Percentiles rank a stretch among this genome's conserved stretches.
These are phyloP conservation scores for Notolabrus celidotus DNA, from an alignment of 2,797 vertebrate genomes.

Conservation along the genomic window DNA sequence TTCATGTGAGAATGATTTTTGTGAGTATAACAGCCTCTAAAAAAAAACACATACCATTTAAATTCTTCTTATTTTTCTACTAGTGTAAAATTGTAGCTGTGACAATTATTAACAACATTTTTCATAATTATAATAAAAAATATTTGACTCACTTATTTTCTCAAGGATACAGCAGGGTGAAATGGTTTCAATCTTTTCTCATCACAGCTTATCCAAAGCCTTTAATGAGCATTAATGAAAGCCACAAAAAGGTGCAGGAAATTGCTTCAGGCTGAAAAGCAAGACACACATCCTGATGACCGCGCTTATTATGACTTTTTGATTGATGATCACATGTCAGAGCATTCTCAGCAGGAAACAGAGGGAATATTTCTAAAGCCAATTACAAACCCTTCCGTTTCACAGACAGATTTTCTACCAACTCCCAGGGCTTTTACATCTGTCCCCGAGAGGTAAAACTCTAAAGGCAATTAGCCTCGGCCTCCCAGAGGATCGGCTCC, in stretches of 20 bases:
- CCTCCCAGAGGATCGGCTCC: conserved; percentile 75
- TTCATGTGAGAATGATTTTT: neutral
- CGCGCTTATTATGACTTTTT: conserved; percentile 50
- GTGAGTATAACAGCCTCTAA: neutral
- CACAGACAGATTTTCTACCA: conserved; percentile 52
- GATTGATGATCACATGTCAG: conserved; percentile 46
- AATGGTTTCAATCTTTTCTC: conserved; percentile 20
- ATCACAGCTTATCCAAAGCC: conserved; percentile 26
- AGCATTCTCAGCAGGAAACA: conserved; percentile 46
- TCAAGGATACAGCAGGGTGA: conserved; percentile 19
- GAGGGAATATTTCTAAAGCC: conserved; percentile 44
- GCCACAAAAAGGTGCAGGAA: conserved; percentile 34
- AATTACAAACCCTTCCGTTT: conserved; percentile 58
- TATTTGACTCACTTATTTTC: conserved; percentile 6
- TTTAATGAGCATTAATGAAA: conserved; percentile 47
- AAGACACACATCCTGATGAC: conserved; percentile 39
- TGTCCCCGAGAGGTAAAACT: conserved; percentile 67
- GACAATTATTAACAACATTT: conserved; percentile 15
- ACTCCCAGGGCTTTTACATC: conserved; percentile 73
- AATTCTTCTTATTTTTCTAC: conserved; percentile 8
- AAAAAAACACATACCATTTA: conserved; percentile 4
- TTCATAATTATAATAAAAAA: neutral
- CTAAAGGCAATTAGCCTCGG: conserved; percentile 74
- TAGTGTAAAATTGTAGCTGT: neutral
- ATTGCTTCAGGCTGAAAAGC: conserved; percentile 45